Conservation (phyloP, 1,140 invertebrate genomes). For the Manduca sexta region DNA sequence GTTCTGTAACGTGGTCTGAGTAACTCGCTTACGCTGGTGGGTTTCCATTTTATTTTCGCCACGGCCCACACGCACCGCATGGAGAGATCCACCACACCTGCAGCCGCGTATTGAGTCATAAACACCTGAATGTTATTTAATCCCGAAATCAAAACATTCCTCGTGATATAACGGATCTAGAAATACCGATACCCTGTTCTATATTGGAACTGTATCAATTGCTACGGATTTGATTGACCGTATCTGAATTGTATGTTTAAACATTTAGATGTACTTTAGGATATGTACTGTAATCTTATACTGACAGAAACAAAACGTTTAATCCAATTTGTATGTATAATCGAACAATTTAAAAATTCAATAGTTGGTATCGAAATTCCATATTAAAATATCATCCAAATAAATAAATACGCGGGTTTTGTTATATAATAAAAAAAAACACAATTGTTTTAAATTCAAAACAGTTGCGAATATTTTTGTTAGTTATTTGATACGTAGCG, state of each 20-base stretch:
- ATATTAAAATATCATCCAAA: too few relatives aligned
- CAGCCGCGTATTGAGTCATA: conserved; percentile 37
- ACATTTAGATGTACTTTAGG: too few relatives aligned
- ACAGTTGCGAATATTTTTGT: too few relatives aligned
- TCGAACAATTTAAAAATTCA: too few relatives aligned
- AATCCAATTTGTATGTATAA: too few relatives aligned
- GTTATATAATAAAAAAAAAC: not conserved
- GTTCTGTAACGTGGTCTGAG: conserved; percentile 34
- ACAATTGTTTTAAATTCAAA: not conserved
- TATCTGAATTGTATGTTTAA: too few relatives aligned
- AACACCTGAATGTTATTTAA: conserved; percentile 66
- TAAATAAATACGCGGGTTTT: not conserved
- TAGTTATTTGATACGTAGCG: too few relatives aligned
- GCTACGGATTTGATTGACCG: not conserved
- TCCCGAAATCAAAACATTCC: conserved; percentile 38
- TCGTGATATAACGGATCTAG: not conserved
- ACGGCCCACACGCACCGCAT: conserved; percentile 41
- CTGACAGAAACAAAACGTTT: too few relatives aligned
- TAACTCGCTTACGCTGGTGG: conserved; percentile 32
- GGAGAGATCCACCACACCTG: conserved; percentile 60
- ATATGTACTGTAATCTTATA: too few relatives aligned
- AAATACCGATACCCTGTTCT: conserved; percentile 3
- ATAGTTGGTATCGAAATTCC: too few relatives aligned
- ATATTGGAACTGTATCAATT: not conserved
- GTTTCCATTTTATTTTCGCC: conserved; percentile 58